Base-by-base conservation (phyloP, 2,113 vertebrate genomes). In the Hirundichthys speculiger region DNA sequence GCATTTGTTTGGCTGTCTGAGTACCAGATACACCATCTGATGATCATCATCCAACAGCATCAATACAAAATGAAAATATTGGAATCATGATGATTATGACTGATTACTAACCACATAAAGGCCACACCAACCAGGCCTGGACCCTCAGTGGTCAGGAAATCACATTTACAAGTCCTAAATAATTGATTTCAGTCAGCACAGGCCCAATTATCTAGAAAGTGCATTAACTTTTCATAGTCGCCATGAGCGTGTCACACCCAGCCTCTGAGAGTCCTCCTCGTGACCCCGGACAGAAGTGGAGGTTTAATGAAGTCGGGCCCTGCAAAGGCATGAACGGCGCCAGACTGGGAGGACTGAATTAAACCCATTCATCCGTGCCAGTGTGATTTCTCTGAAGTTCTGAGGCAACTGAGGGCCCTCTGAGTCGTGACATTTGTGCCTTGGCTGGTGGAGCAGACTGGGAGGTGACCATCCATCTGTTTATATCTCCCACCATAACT, bases 391-490 rank as follows among this genome's bases (percentile, higher is more conserved):
- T 86, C 79, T 47, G 77, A 64, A 81, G 80, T 60, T 38, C 82
- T 5, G 76, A 69, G 20, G 77, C 72, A 40, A 51, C 69, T 64
- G 19, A 47, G 43, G 74, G 69, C 48, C 69, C 63, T 80, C 63
- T 66, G 79, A 86, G 79, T 85, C 65, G 63, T 86, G 84, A 85
- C 73, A 86, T 83, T 85, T 81, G 74, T 40, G 69, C 75, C 70
- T 27, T n/a, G 79, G 77, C 64, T 79, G 85, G 77, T 55, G 60
- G 68, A 79, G 51, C 84, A 61, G 63, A 61, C 53, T 8, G 68
- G 74, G 48, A 69, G 73, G 64, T 42, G 76, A 73, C 58, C 54
- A 63, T 50, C 60, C 59, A 57, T 79, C 77, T 75, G 62, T 45
- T 69, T 39, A 18, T 21, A 18, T 57, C 68, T 47, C 69, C 47